These are phyloP conservation scores for Lasioglossum figueresi DNA, from an alignment of 2,888 invertebrate species.

Conservation along the genomic window DNA sequence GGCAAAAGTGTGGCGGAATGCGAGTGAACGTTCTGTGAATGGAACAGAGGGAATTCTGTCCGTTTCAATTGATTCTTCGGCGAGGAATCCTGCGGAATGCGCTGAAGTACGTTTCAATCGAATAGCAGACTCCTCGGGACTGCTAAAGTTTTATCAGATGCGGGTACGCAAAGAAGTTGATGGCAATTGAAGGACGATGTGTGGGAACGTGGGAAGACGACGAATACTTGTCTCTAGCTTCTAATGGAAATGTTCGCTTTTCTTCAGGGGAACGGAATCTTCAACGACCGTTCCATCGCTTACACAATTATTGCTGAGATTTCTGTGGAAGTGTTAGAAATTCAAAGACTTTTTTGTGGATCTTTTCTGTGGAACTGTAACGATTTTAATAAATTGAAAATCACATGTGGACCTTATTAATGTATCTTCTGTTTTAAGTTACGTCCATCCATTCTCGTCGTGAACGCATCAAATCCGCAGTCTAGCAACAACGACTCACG, in stretches of 20 bases:
- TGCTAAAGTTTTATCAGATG: neutral
- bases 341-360: too few species aligned
- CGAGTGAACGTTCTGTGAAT: neutral
- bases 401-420: too few species aligned
- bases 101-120: constrained; percentile 5
- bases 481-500: too few species aligned
- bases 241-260: neutral
- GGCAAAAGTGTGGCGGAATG: constrained; percentile 11
- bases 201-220: neutral
- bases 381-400: too few species aligned
- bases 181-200: neutral
- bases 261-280: neutral
- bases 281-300: neutral
- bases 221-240: neutral
- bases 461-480: too few species aligned
- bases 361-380: too few species aligned
- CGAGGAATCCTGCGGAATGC: constrained; percentile 1
- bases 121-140: neutral
- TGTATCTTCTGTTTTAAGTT: too few species aligned
- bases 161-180: constrained; percentile 1
- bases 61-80: constrained; percentile 3
- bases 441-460: too few species aligned
- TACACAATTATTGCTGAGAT: too few species aligned
- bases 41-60: neutral
- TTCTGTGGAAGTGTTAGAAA: too few species aligned